phyloP scores from a whole-genome alignment of 2,888 invertebrate species.

The Girardia tigrina region DNA sequence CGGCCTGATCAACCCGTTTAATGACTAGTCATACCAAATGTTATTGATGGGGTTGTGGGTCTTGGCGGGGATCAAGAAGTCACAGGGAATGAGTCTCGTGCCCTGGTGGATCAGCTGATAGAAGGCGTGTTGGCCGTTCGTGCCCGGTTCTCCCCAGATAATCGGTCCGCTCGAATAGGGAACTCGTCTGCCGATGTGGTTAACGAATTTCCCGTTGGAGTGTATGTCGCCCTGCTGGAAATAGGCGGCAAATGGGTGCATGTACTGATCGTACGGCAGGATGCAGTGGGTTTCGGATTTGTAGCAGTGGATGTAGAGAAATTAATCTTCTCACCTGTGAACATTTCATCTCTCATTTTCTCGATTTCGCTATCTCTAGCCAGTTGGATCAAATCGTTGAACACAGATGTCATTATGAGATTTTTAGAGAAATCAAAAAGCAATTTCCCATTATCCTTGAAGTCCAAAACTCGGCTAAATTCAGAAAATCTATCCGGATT shows the following conservation, averaged over 20 bases:
- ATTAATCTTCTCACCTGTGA: background rate
- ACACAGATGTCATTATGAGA: background rate
- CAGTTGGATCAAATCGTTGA: constrained; percentile 15
- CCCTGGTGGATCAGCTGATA: constrained; percentile 95
- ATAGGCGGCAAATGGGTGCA: constrained; percentile 94
- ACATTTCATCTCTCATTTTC: background rate
- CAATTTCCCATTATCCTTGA: background rate
- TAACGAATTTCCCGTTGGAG: constrained; percentile 77
- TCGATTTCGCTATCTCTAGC: background rate
- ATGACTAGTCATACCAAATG: too few relatives aligned
- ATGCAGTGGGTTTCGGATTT: constrained; percentile 79
- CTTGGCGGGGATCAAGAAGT: constrained; percentile 82
- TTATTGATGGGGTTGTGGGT: constrained; percentile 69
- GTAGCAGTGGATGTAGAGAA: background rate
- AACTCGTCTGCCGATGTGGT: constrained; percentile 51
- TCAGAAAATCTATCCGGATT: background rate
- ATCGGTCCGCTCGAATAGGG: constrained; percentile 60
- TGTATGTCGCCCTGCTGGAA: constrained; percentile 99
- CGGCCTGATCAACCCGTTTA: too few relatives aligned
- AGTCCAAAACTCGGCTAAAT: background rate
- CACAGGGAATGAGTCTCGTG: constrained; percentile 76
- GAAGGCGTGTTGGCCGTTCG: constrained; percentile 98
- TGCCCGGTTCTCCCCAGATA: constrained; percentile 95
- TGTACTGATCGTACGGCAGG: constrained; percentile 86
- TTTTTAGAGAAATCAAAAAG: constrained; percentile 17